Evolutionary conservation across 2,797 vertebrate genomes (phyloP).

Genomic region (Lagocephalus sceleratus): DNA sequence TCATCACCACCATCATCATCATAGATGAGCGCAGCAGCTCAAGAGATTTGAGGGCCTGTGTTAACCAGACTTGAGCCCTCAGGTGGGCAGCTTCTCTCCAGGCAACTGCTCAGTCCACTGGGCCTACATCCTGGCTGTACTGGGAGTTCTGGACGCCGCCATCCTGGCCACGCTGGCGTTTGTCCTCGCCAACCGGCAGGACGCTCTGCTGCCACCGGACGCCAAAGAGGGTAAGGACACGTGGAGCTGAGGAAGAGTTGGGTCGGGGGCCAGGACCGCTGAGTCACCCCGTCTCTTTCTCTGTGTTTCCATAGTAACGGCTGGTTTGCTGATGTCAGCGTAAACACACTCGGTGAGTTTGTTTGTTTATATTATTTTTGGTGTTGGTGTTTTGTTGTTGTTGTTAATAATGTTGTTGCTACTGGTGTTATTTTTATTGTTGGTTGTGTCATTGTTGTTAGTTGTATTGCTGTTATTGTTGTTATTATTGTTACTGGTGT

Average conservation of each 20-base stretch:
- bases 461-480: too few relatives aligned
- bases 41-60: neutral
- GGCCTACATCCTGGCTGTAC: slow-evolving; percentile 80
- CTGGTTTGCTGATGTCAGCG: slow-evolving; percentile 63
- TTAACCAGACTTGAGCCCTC: slow-evolving; percentile 4
- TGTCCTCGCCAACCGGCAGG: slow-evolving; percentile 82
- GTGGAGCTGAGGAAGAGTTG: too few relatives aligned
- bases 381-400: too few relatives aligned
- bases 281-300: neutral
- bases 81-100: slow-evolving; percentile 78
- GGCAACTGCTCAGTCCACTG: slow-evolving; percentile 81
- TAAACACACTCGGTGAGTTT: slow-evolving; percentile 37
- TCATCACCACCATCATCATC: too few relatives aligned
- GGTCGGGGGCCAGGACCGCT: too few relatives aligned
- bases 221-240: slow-evolving; percentile 68
- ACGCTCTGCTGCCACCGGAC: slow-evolving; percentile 76
- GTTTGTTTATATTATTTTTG: neutral
- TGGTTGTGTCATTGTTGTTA: too few relatives aligned
- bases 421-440: too few relatives aligned
- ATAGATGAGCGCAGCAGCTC: neutral
- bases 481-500: too few relatives aligned
- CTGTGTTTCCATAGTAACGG: slow-evolving; percentile 53
- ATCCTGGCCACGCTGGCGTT: slow-evolving; percentile 82
- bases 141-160: slow-evolving; percentile 79
- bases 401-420: too few relatives aligned